phyloP scores from a whole-genome alignment of 2,888 invertebrate genomes.

The Tubulanus polymorphus region DNA sequence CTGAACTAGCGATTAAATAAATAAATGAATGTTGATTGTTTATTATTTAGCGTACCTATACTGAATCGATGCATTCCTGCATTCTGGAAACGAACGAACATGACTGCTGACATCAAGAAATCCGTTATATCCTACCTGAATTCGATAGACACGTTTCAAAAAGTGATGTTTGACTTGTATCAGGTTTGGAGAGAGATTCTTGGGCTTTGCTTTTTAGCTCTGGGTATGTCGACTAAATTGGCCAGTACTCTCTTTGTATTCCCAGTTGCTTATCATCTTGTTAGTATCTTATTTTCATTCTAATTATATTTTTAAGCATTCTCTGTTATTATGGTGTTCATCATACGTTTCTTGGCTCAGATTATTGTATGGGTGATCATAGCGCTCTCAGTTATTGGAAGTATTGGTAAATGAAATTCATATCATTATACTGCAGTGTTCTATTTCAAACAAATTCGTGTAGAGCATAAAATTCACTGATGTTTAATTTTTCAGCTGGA shows the following conservation, averaged over 20 bases:
- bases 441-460: too few species aligned
- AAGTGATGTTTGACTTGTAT: constrained; percentile 82
- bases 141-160: constrained; percentile 83
- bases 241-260: background rate
- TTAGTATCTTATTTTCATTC: background rate
- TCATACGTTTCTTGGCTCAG: constrained; percentile 78
- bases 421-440: too few species aligned
- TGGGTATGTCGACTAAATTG: constrained; percentile 61
- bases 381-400: constrained; percentile 71
- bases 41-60: constrained; percentile 64
- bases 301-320: constrained; percentile 63
- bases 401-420: constrained; percentile 60
- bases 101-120: constrained; percentile 61
- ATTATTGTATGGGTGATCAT: constrained; percentile 86
- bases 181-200: constrained; percentile 83
- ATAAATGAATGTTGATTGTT: background rate
- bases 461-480: too few species aligned
- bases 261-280: background rate
- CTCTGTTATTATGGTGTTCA: constrained; percentile 75
- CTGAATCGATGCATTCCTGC: constrained; percentile 82
- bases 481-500: constrained; percentile 57
- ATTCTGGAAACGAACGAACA: constrained; percentile 62
- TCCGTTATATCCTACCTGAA: constrained; percentile 79
- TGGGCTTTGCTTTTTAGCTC: constrained; percentile 72
- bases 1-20: background rate